A percentile compares a stretch with the other conserved stretches of the same genome.
These are phyloP conservation scores for Drosophila neutralis DNA, from an alignment of 2,888 invertebrate genomes.

Conservation along the genomic window DNA sequence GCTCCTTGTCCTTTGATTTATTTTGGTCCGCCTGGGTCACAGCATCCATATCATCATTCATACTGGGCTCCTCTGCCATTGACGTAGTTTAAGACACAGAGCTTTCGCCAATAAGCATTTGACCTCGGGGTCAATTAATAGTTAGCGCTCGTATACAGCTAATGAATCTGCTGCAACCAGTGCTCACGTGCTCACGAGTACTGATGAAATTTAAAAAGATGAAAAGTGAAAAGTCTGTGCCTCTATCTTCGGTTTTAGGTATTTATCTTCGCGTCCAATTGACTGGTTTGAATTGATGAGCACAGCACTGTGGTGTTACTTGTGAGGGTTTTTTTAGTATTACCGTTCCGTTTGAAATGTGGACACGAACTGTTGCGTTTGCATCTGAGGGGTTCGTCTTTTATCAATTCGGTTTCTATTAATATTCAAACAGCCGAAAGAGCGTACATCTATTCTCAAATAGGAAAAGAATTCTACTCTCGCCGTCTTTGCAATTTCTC, in stretches of 20 bases:
- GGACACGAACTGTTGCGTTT: constrained; percentile 51
- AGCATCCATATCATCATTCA: constrained; percentile 28
- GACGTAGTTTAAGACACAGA: constrained; percentile 27
- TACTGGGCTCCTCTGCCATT: constrained; percentile 37
- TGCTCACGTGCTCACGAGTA: background rate
- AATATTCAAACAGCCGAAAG: constrained; percentile 46
- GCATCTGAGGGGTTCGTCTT: constrained; percentile 45
- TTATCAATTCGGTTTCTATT: constrained; percentile 64
- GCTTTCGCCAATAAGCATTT: constrained; percentile 57
- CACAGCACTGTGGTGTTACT: constrained; percentile 13
- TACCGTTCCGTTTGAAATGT: constrained; percentile 52
- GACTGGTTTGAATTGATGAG: constrained; percentile 9
- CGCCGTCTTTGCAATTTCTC: constrained; percentile 31
- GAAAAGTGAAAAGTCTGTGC: background rate
- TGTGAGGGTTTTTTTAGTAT: constrained; percentile 19
- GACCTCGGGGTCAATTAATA: constrained; percentile 72
- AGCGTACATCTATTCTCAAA: constrained; percentile 22
- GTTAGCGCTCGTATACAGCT: constrained; percentile 45
- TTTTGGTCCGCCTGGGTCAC: constrained; percentile 32
- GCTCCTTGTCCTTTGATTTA: constrained; percentile 35
- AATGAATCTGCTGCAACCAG: constrained; percentile 15
- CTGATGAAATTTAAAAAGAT: constrained; percentile 1
- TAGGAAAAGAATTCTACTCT: constrained; percentile 21
- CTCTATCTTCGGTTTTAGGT: background rate
- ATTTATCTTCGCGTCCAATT: constrained; percentile 11